Evolutionary conservation across 2,113 vertebrate species (phyloP).

Genomic region (Cebus imitator): DNA sequence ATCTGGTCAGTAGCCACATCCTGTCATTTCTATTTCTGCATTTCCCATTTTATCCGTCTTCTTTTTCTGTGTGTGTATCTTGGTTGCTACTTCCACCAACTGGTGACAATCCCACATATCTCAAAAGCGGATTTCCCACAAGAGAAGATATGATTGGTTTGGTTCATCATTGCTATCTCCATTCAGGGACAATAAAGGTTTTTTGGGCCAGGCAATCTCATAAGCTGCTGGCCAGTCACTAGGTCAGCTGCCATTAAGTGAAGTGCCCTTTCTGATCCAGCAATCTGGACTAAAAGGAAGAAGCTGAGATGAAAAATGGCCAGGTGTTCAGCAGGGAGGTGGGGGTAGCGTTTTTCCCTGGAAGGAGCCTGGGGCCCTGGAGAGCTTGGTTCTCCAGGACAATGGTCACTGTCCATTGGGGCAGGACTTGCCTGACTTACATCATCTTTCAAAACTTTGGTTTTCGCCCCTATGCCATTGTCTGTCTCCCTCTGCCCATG

Average conservation of each 20-base stretch:
- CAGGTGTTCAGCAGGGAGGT: neutral
- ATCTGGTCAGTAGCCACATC: neutral
- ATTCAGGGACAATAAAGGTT: neutral
- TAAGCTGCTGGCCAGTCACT: neutral
- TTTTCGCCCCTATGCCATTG: neutral
- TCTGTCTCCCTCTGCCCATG: neutral
- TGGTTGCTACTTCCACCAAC: neutral
- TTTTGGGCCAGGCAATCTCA: neutral
- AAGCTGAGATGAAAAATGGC: neutral
- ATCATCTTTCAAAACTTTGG: neutral
- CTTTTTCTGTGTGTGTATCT: neutral
- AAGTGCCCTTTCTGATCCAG: neutral
- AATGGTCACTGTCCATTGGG: neutral
- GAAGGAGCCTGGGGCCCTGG: neutral
- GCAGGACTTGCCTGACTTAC: neutral
- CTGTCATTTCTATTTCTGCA: conserved; percentile 9
- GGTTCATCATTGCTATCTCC: neutral
- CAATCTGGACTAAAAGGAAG: neutral
- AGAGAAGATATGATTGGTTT: neutral
- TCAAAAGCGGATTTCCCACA: neutral
- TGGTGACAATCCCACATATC: neutral
- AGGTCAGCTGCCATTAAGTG: neutral
- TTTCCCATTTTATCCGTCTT: neutral
- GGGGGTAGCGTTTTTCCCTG: neutral
- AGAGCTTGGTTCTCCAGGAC: neutral